Percentiles rank a stretch among this genome's conserved stretches.
phyloP scores from a whole-genome alignment of 2,888 invertebrate species.

The Mechanitis mazaeus region DNA sequence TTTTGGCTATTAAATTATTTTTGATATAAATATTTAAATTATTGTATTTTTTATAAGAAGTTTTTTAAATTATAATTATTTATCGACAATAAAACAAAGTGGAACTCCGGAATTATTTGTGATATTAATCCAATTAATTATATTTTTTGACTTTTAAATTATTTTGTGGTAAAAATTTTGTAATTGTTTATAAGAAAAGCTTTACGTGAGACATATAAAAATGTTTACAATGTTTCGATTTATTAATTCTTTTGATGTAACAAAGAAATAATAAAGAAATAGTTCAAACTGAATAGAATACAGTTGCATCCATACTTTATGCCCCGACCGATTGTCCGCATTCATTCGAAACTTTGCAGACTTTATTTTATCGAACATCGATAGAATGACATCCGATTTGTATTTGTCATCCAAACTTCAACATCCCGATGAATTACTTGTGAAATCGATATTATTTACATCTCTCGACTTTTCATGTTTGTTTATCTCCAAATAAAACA shows the following conservation, averaged over 20 bases:
- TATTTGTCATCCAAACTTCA: not conserved
- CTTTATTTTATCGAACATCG: constrained; percentile 4
- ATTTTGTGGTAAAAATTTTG: not conserved
- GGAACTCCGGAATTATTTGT: no score
- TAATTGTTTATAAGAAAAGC: not conserved
- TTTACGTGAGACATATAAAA: not conserved
- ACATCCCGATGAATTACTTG: not conserved
- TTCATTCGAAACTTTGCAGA: constrained; percentile 4
- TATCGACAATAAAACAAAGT: not conserved
- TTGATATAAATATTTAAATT: no score
- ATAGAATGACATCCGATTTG: not conserved
- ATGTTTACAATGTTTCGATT: not conserved
- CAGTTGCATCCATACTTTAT: not conserved
- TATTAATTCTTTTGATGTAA: not conserved
- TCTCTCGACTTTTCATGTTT: not conserved
- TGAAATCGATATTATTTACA: not conserved
- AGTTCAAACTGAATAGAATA: not conserved
- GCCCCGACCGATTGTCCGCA: not conserved
- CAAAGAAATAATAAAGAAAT: constrained; percentile 1
- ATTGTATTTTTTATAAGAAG: no score
- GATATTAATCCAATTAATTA: no score
- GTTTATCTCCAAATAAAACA: no score
- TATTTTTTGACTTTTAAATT: not conserved
- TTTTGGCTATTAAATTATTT: no score
- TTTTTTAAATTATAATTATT: not conserved